Evolutionary conservation across 2,797 vertebrate species (phyloP).

Genomic region (Falco concolor): DNA sequence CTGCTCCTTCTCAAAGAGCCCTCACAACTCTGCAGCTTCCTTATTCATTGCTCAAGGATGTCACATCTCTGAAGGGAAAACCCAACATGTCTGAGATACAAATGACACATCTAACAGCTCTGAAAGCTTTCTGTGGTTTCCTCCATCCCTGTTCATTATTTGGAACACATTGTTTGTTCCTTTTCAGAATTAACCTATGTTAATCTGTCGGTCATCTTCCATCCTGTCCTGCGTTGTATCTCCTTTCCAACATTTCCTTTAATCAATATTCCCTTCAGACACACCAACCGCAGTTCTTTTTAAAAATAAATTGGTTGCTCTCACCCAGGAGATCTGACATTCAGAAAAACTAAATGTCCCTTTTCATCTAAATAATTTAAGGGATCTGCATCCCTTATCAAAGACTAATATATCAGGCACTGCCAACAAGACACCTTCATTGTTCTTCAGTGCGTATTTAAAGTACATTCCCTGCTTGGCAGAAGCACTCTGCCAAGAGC

Average conservation of each 20-base stretch:
- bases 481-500: background rate
- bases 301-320: conserved; percentile 8
- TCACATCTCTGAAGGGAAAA: background rate
- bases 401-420: conserved; percentile 1
- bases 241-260: conserved; percentile 9
- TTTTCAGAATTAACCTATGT: conserved; percentile 1
- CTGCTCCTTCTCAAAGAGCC: background rate
- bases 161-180: background rate
- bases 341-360: conserved; percentile 25
- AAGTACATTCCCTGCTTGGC: background rate
- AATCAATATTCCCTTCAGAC: conserved; percentile 51
- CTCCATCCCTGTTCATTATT: background rate
- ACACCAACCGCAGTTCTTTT: conserved; percentile 4
- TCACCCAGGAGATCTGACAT: conserved; percentile 49
- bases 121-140: background rate
- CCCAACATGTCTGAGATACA: background rate
- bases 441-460: background rate
- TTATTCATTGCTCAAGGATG: background rate
- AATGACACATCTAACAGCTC: background rate
- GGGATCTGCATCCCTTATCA: conserved; percentile 35
- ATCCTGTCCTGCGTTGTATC: background rate
- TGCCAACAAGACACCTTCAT: conserved; percentile 22
- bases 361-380: conserved; percentile 59
- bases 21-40: background rate
- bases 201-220: conserved; percentile 43